A percentile compares a stretch with the other conserved stretches of the same genome.
phyloP scores from a whole-genome alignment of 2,797 vertebrate species.

The Sebastes trivittatus region DNA sequence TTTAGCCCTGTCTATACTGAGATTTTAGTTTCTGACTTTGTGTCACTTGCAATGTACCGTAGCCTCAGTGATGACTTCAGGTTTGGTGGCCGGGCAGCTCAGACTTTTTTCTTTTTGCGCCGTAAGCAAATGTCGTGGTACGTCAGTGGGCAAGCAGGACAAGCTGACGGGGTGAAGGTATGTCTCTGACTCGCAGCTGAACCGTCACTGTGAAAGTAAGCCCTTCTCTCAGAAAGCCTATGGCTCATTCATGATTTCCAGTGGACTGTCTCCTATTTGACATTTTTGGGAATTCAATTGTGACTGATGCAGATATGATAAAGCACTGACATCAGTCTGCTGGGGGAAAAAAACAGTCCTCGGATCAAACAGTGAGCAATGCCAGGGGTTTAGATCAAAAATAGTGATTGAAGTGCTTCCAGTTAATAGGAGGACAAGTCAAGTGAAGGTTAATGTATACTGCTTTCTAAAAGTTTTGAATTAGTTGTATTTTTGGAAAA shows the following conservation, averaged over 20 bases:
- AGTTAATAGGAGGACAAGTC: neutral
- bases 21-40: slow-evolving; percentile 76
- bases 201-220: neutral
- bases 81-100: slow-evolving; percentile 29
- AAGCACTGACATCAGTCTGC: neutral
- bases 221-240: neutral
- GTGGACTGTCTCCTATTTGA: neutral
- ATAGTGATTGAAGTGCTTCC: neutral
- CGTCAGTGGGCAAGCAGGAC: slow-evolving; percentile 26
- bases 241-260: neutral
- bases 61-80: slow-evolving; percentile 70
- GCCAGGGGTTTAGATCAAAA: neutral
- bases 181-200: slow-evolving; percentile 5
- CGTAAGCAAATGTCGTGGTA: slow-evolving; percentile 62
- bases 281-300: neutral
- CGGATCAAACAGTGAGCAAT: neutral
- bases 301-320: neutral
- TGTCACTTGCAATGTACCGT: slow-evolving; percentile 77
- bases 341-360: neutral
- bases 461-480: neutral
- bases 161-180: slow-evolving; percentile 38
- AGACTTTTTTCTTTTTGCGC: slow-evolving; percentile 52
- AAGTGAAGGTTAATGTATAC: neutral
- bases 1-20: slow-evolving; percentile 77
- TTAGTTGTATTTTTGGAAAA: no score